These are phyloP conservation scores for Microcebus jonahi DNA, from an alignment of 2,113 vertebrate species.

Conservation along the genomic window DNA sequence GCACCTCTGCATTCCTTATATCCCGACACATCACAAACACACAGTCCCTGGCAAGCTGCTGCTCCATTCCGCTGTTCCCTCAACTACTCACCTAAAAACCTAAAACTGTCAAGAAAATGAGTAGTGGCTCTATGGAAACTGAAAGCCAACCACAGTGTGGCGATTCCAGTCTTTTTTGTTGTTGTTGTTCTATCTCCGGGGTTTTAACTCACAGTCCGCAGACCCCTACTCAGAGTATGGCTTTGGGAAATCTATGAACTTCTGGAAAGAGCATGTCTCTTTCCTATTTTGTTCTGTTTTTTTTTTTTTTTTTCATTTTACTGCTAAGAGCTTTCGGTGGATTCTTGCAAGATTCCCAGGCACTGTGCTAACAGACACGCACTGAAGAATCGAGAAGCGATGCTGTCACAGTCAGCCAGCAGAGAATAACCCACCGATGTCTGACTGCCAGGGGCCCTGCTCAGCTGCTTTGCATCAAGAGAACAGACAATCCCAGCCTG, in stretches of 20 bases:
- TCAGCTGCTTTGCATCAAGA: neutral
- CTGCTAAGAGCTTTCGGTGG: neutral
- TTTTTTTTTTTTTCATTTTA: neutral
- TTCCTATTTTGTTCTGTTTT: too few relatives aligned
- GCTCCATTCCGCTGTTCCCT: neutral
- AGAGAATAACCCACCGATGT: neutral
- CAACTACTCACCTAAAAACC: neutral
- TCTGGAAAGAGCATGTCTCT: neutral
- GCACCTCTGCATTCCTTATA: neutral
- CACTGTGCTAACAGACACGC: neutral
- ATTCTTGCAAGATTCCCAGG: neutral
- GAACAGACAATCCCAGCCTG: neutral
- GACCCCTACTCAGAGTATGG: neutral
- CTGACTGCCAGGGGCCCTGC: neutral
- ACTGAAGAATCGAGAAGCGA: neutral
- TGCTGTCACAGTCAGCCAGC: neutral
- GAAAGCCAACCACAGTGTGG: neutral
- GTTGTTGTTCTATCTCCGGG: neutral
- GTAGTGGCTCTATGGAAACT: neutral
- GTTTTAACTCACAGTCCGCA: neutral
- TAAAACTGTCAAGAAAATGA: neutral
- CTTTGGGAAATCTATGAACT: neutral
- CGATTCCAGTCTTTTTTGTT: neutral
- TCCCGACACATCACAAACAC: accelerated
- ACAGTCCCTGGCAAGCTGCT: neutral